phyloP scores from a whole-genome alignment of 2,113 vertebrate genomes.

The Triplophysa dalaica region DNA sequence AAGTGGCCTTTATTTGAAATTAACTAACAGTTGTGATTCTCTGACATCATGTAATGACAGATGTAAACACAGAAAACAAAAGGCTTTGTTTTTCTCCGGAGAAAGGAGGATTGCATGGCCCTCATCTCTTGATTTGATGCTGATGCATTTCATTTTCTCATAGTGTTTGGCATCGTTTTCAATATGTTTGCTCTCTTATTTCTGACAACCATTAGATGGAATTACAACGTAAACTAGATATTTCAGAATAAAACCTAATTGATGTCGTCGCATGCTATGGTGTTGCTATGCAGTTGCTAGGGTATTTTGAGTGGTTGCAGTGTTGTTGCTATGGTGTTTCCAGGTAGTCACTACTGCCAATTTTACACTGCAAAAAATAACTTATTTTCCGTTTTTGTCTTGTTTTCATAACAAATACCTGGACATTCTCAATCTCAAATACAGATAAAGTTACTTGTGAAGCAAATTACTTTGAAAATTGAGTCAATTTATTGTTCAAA shows the following conservation, averaged over 20 bases:
- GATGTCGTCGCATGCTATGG: neutral
- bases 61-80: constrained; percentile 28
- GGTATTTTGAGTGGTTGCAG: neutral
- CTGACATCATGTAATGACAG: constrained; percentile 35
- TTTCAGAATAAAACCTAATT: neutral
- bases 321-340: neutral
- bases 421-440: no score
- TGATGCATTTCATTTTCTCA: neutral
- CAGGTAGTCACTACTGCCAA: no score
- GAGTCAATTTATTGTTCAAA: no score
- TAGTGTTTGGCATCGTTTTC: neutral
- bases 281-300: neutral
- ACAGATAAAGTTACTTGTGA: no score
- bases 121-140: constrained; percentile 34
- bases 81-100: constrained; percentile 3
- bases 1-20: constrained; percentile 13
- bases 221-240: neutral
- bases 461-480: no score
- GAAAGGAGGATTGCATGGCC: constrained; percentile 54
- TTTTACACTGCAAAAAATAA: no score
- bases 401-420: no score
- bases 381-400: no score
- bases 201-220: neutral
- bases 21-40: constrained; percentile 2
- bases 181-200: neutral